Percentiles rank a stretch among this genome's conserved stretches.
These are phyloP conservation scores for Artemisiospiza belli DNA, from an alignment of 2,113 vertebrate genomes.

Conservation along the genomic window DNA sequence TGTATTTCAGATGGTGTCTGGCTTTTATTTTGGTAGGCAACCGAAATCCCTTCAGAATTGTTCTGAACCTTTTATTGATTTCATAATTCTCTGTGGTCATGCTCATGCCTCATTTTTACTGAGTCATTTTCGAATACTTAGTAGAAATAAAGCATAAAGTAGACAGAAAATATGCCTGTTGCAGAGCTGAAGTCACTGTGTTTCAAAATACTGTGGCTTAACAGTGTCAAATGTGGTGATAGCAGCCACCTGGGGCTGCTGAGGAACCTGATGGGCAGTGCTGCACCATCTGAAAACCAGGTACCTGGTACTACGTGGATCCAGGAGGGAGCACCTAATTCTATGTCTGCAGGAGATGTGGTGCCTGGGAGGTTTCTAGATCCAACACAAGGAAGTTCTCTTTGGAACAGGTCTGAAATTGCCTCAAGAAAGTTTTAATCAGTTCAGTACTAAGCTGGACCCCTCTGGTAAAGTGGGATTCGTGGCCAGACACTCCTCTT, in stretches of 20 bases:
- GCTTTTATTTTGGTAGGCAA: constrained; percentile 60
- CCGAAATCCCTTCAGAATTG: constrained; percentile 49
- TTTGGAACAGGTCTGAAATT: background rate
- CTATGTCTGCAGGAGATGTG: background rate
- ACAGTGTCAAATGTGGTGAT: constrained; percentile 3
- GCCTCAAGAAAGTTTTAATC: background rate
- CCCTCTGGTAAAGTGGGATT: background rate
- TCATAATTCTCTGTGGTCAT: constrained; percentile 62
- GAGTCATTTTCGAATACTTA: constrained; percentile 58
- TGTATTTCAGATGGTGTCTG: background rate
- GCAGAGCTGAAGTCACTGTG: constrained; percentile 41
- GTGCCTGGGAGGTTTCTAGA: too few relatives aligned
- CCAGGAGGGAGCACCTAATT: background rate
- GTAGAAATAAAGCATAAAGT: constrained; percentile 41
- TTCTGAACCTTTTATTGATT: constrained; percentile 59
- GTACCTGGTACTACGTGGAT: rapidly evolving
- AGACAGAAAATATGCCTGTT: constrained; percentile 34
- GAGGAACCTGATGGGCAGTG: background rate
- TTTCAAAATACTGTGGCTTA: constrained; percentile 51
- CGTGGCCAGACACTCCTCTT: background rate
- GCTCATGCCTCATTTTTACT: constrained; percentile 59
- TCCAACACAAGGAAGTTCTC: background rate
- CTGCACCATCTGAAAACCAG: background rate
- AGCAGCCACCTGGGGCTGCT: background rate
- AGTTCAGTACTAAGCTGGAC: background rate